A percentile compares a stretch with the other conserved stretches of the same genome.
These are phyloP conservation scores for Trichogramma evanescens DNA, from an alignment of 2,888 invertebrate genomes.

Conservation along the genomic window DNA sequence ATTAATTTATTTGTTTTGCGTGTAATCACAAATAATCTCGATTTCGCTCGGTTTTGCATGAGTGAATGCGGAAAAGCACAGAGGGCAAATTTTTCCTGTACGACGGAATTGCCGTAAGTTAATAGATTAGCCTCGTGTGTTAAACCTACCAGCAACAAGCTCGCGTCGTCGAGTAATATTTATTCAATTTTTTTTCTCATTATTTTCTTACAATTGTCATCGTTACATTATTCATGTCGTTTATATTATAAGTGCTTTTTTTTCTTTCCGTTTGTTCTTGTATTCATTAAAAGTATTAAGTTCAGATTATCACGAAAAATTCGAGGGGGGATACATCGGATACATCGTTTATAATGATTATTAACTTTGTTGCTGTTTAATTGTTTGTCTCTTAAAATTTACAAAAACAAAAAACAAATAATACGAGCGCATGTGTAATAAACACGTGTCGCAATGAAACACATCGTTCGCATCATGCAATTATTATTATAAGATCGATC, in stretches of 20 bases:
- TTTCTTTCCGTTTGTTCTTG: background rate
- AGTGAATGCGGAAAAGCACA: constrained; percentile 17
- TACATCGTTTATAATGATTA: constrained; percentile 3
- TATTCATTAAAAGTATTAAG: constrained; percentile 9
- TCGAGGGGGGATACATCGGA: constrained; percentile 21
- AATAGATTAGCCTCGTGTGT: too few species aligned
- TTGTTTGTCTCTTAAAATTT: constrained; percentile 14
- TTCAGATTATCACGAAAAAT: constrained; percentile 29
- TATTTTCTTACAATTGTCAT: constrained; percentile 5
- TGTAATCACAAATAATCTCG: too few species aligned
- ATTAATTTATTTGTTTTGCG: constrained; percentile 42
- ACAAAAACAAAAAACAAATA: constrained; percentile 3
- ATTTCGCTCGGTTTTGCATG: too few species aligned
- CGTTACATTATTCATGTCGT: constrained; percentile 5
- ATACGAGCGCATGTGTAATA: background rate
- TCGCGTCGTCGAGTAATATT: background rate
- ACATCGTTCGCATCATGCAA: too few species aligned
- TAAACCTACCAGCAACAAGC: too few species aligned
- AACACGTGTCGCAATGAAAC: too few species aligned
- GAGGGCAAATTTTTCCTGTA: constrained; percentile 41
- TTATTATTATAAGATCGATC: too few species aligned
- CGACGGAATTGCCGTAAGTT: constrained; percentile 31
- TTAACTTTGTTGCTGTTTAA: background rate
- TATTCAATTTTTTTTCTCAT: background rate
- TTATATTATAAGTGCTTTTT: constrained; percentile 13